Base-by-base conservation (phyloP, 2,888 invertebrate genomes). In the Boloria euphrosyne region DNA sequence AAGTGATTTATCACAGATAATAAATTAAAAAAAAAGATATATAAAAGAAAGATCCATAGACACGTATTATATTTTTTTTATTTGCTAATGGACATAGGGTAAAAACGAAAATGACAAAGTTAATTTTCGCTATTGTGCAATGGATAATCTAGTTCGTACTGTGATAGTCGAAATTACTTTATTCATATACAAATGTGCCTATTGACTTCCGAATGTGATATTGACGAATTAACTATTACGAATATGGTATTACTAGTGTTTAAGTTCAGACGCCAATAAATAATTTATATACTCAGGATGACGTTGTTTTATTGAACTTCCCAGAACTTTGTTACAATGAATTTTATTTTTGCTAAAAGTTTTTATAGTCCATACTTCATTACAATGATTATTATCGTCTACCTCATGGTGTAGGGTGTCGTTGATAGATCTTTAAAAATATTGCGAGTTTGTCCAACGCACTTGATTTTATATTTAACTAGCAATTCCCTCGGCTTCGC, bases 241-340 rank as follows among this genome's bases (percentile, higher is more conserved):
- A 72, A 75, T 76, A 74, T 76, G 80, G 83, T 81, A 83, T 83
- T 83, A 81, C 76, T 82, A 82, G 75, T 71, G 10, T 60, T 73
- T 80, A 82, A 74, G 77, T 75, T 72, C 51, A 57, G 43, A 68
- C 16, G 61, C 68, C 68, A 70, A 65, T 64, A 70, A 68, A 70
- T 66, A 51, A 66, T 58, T 69, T 62, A 67, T 69, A 31, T 22
- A 65, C n/a, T 57, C 43, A 14, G 5, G 13, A 7, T 50, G 38
- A 16, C 17, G 46, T 55, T 22, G 17, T 57, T 43, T 43, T 52
- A 44, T 43, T 62, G 13, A n/a, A 22, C 0, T 16, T 31, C 17
- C 16, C 18, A 38, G 7, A 38, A 38, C 1, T 38, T 38, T 10
- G 31, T 38, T 2, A 31, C 7, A 7, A 31, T 31, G 31, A 7